Evolutionary conservation across 2,888 invertebrate genomes (phyloP), one percentile per base, ranked within the genome.

Genomic region (Coenonympha glycerion): DNA sequence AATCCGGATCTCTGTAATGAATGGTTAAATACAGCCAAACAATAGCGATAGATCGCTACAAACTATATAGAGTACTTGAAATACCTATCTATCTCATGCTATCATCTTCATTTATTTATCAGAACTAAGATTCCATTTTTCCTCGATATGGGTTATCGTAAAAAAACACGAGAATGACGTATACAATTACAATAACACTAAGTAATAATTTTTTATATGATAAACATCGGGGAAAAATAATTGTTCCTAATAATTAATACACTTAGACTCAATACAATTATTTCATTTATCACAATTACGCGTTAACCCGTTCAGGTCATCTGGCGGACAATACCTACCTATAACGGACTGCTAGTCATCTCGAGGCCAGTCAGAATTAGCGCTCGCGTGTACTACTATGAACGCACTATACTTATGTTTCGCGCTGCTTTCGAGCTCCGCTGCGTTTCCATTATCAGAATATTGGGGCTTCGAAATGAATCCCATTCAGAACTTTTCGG

Each of bases 361-460:
- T n/a, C 28, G 36, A 46, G 36, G 46, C 15, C 28, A 37, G 46
- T 37, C 36, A 37, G 36, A 46, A 46, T 46, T 46, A 46, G 46
- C 24, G n/a, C n/a, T n/a, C n/a, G n/a, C 8, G 59, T 61, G 52
- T 40, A 55, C 40, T 55, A 58, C 60, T 55, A 71, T 70, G 71
- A 60, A 58, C 61, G 52, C 57, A 40, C 56, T 58, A 37, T 57
- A 60, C 8, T 40, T 60, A 28, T 18, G 50, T 9, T n/a, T 60
- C 4, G 33, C 64, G 24, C 36, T 33, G 58, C 33, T 51, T 39
- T 53, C 41, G 48, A 37, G 41, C 9, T 39, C 59, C 21, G 21
- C 47, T 30, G 56, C 56, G 9, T 50, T 53, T 26, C 51, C 61
- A 3, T 40, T 58, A 19, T 45, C 9, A 6, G 13, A 26, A n/a